Evolutionary conservation across 2,888 invertebrate genomes (phyloP).

Genomic region (Philaethria dido): DNA sequence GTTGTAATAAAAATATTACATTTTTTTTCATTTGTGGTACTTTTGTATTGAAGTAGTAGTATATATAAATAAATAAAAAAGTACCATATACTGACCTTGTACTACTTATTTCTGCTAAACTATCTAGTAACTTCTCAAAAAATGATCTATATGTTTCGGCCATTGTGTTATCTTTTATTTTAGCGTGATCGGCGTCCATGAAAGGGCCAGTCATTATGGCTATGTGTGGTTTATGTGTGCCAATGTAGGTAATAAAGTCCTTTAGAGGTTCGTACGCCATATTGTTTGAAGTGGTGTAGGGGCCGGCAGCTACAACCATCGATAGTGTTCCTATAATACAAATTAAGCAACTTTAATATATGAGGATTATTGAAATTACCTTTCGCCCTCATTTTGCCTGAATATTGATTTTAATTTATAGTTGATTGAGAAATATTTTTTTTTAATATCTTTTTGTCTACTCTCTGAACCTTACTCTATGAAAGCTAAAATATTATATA

Average conservation of each 20-base stretch:
- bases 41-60: no score
- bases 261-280: slow-evolving; percentile 91
- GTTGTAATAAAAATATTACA: no score
- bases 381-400: no score
- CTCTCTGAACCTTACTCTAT: no score
- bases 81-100: slow-evolving; percentile 72
- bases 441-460: no score
- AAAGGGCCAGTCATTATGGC: slow-evolving; percentile 94
- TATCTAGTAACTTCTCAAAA: slow-evolving; percentile 88
- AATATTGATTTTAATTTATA: no score
- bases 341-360: no score
- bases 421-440: no score
- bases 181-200: slow-evolving; percentile 87
- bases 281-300: slow-evolving; percentile 91
- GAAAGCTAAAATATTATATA: no score
- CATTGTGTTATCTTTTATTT: slow-evolving; percentile 84
- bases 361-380: no score
- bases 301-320: slow-evolving; percentile 91
- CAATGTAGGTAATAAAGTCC: slow-evolving; percentile 88
- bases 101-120: slow-evolving; percentile 83
- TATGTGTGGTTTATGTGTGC: slow-evolving; percentile 89
- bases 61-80: neutral
- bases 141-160: slow-evolving; percentile 88
- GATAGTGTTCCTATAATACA: slow-evolving; percentile 79
- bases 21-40: no score